Base-by-base conservation (phyloP, 2,797 vertebrate species). In the Pangasius larnaudii region DNA sequence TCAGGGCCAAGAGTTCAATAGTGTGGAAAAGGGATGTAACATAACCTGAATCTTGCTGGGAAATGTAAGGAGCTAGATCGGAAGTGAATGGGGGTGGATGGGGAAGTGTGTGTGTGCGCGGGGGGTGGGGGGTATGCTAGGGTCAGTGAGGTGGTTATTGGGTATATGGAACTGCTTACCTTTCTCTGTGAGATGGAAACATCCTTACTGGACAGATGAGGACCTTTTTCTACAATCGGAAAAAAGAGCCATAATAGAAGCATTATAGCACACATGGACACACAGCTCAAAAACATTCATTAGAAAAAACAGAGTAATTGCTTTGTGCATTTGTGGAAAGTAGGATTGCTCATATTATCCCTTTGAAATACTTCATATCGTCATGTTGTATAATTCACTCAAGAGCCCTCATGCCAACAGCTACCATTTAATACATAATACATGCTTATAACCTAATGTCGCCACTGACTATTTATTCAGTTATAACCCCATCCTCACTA, bases 111-210 rank as follows among this genome's bases (percentile, higher is more conserved):
- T 36, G 36, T 36, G 36, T 36, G 36, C 2, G 36, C 2, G 36
- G 69, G 7, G 65, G 36, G 30, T 19, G 67, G 30, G 0, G 10
- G 10, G n/a, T n/a, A n/a, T n/a, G n/a, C n/a, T n/a, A n/a, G n/a
- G n/a, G n/a, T n/a, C 11, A 2, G 24, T 9, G n/a, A 46, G 51
- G 24, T 58, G 56, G 11, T n/a, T 46, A 46, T 10, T 63, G 42
- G 27, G 27, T 14, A 5, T 19, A 49, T 30, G 39, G 27, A 1
- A 46, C 59, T 19, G 61, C 61, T 84, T 67, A 84, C 96, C 96
- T 96, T 94, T 97, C 96, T 96, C 96, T 96, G 93, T 97, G 96
- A 90, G 96, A 94, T 86, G 95, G 91, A 96, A 92, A 97, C 96
- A 97, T 97, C 87, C 94, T 96, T 95, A 95, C 81, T 94, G 92